Base-by-base conservation (phyloP, 2,113 vertebrate genomes). In the Puntigrus tetrazona region DNA sequence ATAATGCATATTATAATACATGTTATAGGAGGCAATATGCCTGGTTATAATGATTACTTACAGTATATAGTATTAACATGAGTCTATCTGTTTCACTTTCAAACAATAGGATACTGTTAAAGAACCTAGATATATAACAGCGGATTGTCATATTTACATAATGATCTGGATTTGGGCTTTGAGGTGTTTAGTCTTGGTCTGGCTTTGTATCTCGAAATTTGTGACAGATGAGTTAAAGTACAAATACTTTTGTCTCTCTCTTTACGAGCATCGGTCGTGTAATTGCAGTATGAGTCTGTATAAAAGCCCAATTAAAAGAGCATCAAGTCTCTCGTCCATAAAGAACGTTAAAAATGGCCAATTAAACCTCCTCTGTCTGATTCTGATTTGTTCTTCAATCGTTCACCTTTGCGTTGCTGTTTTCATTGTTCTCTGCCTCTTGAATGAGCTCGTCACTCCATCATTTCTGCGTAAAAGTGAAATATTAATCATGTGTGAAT, bases 281-380 rank as follows among this genome's bases (percentile, higher is more conserved):
- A 69, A 72, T 83, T 73, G 20, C 74, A 9, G 14, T 52, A 36
- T 41, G 13, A 27, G 34, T 78, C 65, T 61, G 72, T 52, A 45
- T 41, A 76, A 65, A 74, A 81, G 45, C 61, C 13, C 59, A 78
- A 76, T 84, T 57, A 57, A 70, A 9, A 65, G 3, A 55, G n/a
- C 69, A 55, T 83, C 34, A 69, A 69, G 59, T 57, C 69, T 34
- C 27, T 87, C 72, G 38, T 6, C 78, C 82, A 77, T 77, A 78
- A 81, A 84, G 43, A 41, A 80, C 25, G 41, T 65, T 83, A 73
- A 69, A 20, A 80, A 76, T 27, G 75, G 7, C 3, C 41, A 83
- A 76, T 83, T 85, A 74, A 29, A 74, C 38, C 74, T n/a, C 3
- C 22, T 36, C 7, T 47, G 63, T 22, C 27, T 61, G 31, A 47